Conservation (phyloP, 2,888 invertebrate genomes). For the Perdita meconis region DNA sequence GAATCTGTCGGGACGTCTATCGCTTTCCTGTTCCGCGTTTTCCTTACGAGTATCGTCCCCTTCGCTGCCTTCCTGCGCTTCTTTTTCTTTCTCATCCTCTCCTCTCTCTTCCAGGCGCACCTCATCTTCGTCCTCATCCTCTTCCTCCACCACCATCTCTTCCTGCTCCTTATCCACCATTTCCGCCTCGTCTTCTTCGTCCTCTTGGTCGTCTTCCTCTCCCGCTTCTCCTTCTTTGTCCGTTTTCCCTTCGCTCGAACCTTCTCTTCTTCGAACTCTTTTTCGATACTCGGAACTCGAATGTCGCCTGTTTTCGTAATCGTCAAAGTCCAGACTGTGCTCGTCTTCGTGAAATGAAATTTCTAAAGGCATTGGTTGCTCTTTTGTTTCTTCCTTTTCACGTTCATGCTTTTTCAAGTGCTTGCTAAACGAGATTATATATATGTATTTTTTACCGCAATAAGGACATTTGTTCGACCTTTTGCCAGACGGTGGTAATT, state of each 20-base stretch:
- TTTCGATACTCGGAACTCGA: slow-evolving; percentile 61
- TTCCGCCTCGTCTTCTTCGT: neutral
- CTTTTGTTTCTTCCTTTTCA: slow-evolving; percentile 70
- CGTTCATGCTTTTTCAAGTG: slow-evolving; percentile 81
- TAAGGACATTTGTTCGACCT: slow-evolving; percentile 81
- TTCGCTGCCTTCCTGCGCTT: slow-evolving; percentile 2
- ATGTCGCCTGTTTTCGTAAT: slow-evolving; percentile 35
- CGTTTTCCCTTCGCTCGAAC: neutral
- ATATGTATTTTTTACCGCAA: slow-evolving; percentile 82
- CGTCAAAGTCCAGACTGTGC: slow-evolving; percentile 65
- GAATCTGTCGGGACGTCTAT: slow-evolving; percentile 25
- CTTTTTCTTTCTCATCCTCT: neutral
- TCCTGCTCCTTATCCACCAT: slow-evolving; percentile 5
- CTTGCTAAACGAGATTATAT: slow-evolving; percentile 81
- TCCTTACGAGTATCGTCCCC: slow-evolving; percentile 5
- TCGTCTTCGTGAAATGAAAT: slow-evolving; percentile 75
- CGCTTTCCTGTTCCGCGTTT: slow-evolving; percentile 35
- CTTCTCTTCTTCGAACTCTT: slow-evolving; percentile 45
- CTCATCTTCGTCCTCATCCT: neutral
- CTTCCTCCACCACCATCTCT: neutral
- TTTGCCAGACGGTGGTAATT: slow-evolving; percentile 78
- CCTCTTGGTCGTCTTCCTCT: neutral
- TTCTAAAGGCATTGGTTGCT: slow-evolving; percentile 69
- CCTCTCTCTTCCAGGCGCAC: neutral
- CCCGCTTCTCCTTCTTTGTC: slow-evolving; percentile 24